Evolutionary conservation across 1,140 invertebrate species (phyloP).

Genomic region (Drosophila simulans): DNA sequence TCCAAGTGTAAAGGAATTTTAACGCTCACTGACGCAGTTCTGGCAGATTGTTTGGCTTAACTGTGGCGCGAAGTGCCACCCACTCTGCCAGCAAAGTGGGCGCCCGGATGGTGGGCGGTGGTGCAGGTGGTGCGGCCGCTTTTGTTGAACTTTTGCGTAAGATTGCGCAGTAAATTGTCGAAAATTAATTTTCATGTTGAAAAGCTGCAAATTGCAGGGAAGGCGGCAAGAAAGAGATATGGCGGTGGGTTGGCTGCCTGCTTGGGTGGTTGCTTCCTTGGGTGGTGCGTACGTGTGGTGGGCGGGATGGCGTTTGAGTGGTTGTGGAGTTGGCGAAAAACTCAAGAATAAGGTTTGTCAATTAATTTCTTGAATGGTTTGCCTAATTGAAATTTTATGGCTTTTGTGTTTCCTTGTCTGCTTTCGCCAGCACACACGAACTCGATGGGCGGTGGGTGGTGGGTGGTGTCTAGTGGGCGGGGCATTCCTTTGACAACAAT

Average conservation of each 20-base stretch:
- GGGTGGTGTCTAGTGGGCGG: constrained; percentile 17
- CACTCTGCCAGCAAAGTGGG: not conserved
- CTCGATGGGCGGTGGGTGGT: not conserved
- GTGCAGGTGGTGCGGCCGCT: constrained; percentile 44
- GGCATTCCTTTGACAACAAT: constrained; percentile 50
- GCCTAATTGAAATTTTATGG: constrained; percentile 83
- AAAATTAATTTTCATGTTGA: constrained; percentile 83
- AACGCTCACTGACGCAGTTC: constrained; percentile 71
- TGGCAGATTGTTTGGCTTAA: constrained; percentile 76
- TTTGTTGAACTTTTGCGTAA: constrained; percentile 83
- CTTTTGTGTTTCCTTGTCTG: constrained; percentile 59
- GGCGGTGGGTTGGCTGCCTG: constrained; percentile 2
- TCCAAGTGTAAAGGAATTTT: constrained; percentile 80
- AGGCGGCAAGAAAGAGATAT: constrained; percentile 28
- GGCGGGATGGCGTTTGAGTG: not conserved
- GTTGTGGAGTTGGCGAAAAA: constrained; percentile 10
- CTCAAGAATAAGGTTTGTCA: constrained; percentile 75
- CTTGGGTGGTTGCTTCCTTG: not conserved
- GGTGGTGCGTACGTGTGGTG: not conserved
- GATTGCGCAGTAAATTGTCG: constrained; percentile 83
- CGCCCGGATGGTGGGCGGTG: not conserved
- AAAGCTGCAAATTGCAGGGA: constrained; percentile 74
- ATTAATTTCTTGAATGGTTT: constrained; percentile 82
- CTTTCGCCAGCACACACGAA: constrained; percentile 15
- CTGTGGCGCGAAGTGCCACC: constrained; percentile 37